Conservation (phyloP, 2,797 vertebrate genomes). For the Spinus pinus region DNA sequence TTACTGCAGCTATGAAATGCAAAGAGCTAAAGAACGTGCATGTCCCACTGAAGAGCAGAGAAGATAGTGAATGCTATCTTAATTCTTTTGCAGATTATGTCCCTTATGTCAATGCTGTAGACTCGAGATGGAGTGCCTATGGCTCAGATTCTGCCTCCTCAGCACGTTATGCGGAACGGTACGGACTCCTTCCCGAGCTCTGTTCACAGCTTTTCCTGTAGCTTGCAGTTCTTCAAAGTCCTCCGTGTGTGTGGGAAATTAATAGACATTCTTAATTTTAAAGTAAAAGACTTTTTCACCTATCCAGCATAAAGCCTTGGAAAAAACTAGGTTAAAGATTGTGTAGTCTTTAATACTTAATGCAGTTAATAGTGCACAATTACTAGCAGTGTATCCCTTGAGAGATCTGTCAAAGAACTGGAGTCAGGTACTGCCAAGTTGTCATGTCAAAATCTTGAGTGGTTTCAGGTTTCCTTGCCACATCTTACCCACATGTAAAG, state of each 20-base stretch:
- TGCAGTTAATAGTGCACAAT: neutral
- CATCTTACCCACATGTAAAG: neutral
- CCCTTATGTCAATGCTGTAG: slow-evolving; percentile 85
- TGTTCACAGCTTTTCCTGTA: neutral
- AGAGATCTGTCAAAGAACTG: neutral
- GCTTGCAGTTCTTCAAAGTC: neutral
- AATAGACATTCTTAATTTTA: neutral
- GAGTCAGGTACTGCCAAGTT: neutral
- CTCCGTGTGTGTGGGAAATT: neutral
- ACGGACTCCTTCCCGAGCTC: neutral
- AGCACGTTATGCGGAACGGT: slow-evolving; percentile 89
- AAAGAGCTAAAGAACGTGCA: neutral
- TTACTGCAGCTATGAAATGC: neutral
- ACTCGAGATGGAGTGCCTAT: slow-evolving; percentile 91
- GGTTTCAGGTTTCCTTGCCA: neutral
- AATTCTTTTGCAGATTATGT: slow-evolving; percentile 83
- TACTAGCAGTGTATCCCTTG: neutral
- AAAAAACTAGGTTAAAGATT: slow-evolving; percentile 2
- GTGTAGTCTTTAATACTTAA: neutral
- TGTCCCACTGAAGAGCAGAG: neutral
- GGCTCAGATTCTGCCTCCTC: slow-evolving; percentile 86
- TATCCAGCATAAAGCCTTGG: neutral
- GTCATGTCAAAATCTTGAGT: neutral
- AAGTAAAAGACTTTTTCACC: neutral
- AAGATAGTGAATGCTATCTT: neutral